Evolutionary conservation across 1,140 invertebrate genomes (phyloP).

Genomic region (Lepidurus couesii): DNA sequence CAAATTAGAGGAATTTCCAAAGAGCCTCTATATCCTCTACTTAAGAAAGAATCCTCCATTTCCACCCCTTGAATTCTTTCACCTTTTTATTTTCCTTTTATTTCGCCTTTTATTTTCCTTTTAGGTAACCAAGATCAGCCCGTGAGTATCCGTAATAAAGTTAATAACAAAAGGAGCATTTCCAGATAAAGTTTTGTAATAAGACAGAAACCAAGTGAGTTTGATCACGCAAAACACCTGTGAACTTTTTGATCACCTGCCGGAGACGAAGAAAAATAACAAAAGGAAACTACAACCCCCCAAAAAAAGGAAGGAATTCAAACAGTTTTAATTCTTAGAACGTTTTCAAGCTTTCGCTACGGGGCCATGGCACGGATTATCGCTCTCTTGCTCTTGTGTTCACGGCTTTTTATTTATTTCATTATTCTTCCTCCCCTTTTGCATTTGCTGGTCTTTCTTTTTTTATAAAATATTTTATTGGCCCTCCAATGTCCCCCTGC

Average conservation of each 20-base stretch:
- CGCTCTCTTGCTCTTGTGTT: not conserved
- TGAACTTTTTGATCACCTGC: not conserved
- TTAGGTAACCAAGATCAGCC: too few relatives aligned
- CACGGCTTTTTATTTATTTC: slow-evolving; percentile 8
- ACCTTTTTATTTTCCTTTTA: too few relatives aligned
- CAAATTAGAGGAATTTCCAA: not conserved
- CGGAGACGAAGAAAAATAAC: not conserved
- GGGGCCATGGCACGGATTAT: not conserved
- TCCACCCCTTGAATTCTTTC: too few relatives aligned
- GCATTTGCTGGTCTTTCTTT: not conserved
- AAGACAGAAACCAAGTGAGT: not conserved
- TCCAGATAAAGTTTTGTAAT: not conserved
- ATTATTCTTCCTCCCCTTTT: not conserved
- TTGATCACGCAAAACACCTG: not conserved
- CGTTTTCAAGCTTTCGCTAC: not conserved
- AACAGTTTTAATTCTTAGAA: not conserved
- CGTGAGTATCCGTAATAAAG: too few relatives aligned
- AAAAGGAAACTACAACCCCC: not conserved
- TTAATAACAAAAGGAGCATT: too few relatives aligned
- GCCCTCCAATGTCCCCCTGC: not conserved
- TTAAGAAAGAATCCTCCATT: too few relatives aligned
- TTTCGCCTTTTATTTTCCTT: too few relatives aligned
- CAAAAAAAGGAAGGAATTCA: not conserved
- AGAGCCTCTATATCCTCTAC: too few relatives aligned
- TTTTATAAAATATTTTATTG: not conserved